Evolutionary conservation across 2,797 vertebrate genomes (phyloP), one percentile per base, ranked within the genome.

Genomic region (Xenops minutus): DNA sequence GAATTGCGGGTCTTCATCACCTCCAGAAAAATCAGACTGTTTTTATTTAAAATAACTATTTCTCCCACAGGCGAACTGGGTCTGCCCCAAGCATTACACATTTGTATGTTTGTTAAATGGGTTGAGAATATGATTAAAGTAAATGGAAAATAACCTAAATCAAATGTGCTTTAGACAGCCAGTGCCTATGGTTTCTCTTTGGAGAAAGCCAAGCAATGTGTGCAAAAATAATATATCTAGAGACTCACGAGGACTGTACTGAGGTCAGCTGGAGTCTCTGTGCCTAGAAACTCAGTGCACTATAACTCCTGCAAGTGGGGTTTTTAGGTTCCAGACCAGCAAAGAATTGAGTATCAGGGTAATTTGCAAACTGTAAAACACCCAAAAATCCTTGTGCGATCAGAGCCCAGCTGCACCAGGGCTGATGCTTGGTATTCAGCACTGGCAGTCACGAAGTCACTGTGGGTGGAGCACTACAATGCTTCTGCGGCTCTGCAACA

Each of bases 1-100:
- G 95, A 97, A 94, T 92, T 96, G 89, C 77, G 80, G 89, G 89
- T 95, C 95, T 95, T 96, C 93, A 95, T 97, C 96, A 96, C 95
- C 89, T 96, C 85, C 74, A 92, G 49, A 94, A 96, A 93, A 95
- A 92, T 90, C 73, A 84, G 88, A 93, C 93, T 95, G 93, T 89
- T 95, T 95, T 95, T 93, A 90, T 96, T 94, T 96, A 61, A 96
- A 96, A 94, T 84, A 94, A 93, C 88, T 92, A 77, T 93, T 96
- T 97, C 93, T 93, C 88, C 96, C 93, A 88, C 93, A 91, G 94
- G 95, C 93, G 1, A 97, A 97, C 89, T 96, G 95, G 94, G 96
- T 97, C 95, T 95, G 94, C 94, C 96, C 95, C 95, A 97, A 96
- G 80, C 71, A 95, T 96, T 95, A 96, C 92, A 94, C 80, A 82